Conservation (phyloP, 2,888 invertebrate genomes). For the Meandrusa payeni region DNA sequence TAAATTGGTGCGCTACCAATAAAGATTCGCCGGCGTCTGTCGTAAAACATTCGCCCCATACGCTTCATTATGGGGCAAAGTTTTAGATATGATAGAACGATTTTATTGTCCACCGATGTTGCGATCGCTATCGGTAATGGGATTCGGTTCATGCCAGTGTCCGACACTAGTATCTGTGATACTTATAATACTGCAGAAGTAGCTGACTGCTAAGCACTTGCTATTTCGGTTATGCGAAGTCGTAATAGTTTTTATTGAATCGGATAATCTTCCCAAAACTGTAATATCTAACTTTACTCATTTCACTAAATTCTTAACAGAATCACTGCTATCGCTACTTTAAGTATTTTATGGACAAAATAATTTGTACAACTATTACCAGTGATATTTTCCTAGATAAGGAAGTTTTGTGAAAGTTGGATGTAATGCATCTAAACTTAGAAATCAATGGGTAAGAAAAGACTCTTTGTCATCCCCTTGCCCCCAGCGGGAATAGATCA, state of each 20-base stretch:
- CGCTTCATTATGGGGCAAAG: conserved; percentile 80
- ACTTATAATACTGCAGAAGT: conserved; percentile 47
- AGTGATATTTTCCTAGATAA: no score
- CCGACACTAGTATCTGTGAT: conserved; percentile 40
- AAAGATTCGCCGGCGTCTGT: conserved; percentile 78
- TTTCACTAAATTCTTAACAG: conserved; percentile 6
- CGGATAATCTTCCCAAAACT: conserved; percentile 6
- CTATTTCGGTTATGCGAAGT: conserved; percentile 12
- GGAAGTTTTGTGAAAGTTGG: no score
- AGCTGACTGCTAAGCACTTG: conserved; percentile 36
- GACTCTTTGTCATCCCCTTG: conserved; percentile 42
- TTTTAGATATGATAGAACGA: conserved; percentile 80
- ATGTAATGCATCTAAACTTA: conserved; percentile 50
- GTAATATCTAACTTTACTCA: neutral
- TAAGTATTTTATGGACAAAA: no score
- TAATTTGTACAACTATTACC: no score
- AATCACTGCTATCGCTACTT: no score
- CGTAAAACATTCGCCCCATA: conserved; percentile 80
- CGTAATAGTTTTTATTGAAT: conserved; percentile 15
- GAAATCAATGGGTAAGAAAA: conserved; percentile 47
- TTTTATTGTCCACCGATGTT: conserved; percentile 80
- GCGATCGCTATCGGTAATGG: conserved; percentile 77
- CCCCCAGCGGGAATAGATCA: conserved; percentile 47
- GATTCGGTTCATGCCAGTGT: conserved; percentile 50
- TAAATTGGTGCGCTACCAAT: conserved; percentile 80